Conservation (phyloP, 2,797 vertebrate genomes). For the Amblyraja radiata region DNA sequence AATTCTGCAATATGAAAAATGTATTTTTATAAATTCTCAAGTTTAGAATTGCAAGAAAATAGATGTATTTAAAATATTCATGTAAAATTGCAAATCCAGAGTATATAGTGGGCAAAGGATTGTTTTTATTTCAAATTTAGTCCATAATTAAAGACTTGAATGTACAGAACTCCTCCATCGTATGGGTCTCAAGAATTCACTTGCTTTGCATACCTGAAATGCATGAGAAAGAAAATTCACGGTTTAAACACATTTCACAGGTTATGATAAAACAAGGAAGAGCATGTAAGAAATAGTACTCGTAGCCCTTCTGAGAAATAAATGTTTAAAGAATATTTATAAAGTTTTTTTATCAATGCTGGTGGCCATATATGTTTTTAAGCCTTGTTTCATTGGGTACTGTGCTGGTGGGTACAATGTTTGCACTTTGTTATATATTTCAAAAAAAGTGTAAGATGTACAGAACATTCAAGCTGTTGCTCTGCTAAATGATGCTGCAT, state of each 20-base stretch:
- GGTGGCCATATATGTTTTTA: neutral
- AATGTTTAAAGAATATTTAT: conserved; percentile 33
- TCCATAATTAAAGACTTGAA: conserved; percentile 29
- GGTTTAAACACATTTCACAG: neutral
- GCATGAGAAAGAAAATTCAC: conserved; percentile 28
- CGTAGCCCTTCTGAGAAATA: neutral
- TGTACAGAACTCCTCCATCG: conserved; percentile 26
- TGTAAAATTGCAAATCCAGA: conserved; percentile 17
- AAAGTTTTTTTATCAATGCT: neutral
- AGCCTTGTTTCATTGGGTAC: neutral
- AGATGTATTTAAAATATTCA: neutral
- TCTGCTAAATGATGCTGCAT: neutral
- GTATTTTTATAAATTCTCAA: conserved; percentile 33
- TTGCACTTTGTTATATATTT: neutral
- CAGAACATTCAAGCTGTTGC: neutral
- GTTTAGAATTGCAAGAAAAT: neutral
- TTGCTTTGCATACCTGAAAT: conserved; percentile 15
- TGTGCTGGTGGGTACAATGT: neutral
- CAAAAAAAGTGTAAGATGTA: neutral
- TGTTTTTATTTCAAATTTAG: neutral
- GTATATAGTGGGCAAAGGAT: neutral
- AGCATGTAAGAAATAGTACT: conserved; percentile 15
- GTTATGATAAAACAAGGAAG: neutral
- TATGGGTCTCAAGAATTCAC: conserved; percentile 8
- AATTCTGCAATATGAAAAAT: conserved; percentile 22